phyloP scores from a whole-genome alignment of 2,888 invertebrate species.

The Meandrusa payeni region DNA sequence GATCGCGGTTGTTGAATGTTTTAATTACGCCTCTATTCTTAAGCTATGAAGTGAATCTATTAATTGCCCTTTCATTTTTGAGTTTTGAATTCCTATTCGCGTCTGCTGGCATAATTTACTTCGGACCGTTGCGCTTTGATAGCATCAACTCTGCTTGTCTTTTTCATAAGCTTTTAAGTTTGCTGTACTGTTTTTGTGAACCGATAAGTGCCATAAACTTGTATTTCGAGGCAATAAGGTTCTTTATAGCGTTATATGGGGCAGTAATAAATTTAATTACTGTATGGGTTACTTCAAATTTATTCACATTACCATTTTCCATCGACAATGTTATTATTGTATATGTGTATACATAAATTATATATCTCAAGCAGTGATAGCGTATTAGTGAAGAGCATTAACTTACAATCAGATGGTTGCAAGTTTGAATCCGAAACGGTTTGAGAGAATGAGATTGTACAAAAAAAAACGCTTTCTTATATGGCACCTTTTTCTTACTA shows the following conservation, averaged over 20 bases:
- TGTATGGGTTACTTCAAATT: conserved; percentile 3
- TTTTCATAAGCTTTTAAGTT: conserved; percentile 15
- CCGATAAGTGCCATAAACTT: conserved; percentile 12
- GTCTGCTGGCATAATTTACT: conserved; percentile 64
- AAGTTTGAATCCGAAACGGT: no score
- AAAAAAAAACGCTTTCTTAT: no score
- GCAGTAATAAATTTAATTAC: conserved; percentile 16
- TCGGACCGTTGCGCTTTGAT: conserved; percentile 47
- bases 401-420: no score
- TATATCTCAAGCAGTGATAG: no score
- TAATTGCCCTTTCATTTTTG: conserved; percentile 21
- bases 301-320: conserved; percentile 4
- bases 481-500: no score
- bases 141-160: conserved; percentile 33
- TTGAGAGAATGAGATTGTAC: no score
- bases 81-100: conserved; percentile 58
- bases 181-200: conserved; percentile 8
- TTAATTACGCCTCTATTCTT: conserved; percentile 54
- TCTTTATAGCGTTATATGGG: conserved; percentile 9
- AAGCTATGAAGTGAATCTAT: conserved; percentile 24
- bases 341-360: no score
- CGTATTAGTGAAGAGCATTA: no score
- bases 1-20: conserved; percentile 67
- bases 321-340: no score
- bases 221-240: conserved; percentile 6